phyloP scores from a whole-genome alignment of 2,113 vertebrate genomes.

The Periophthalmodon schlosseri region DNA sequence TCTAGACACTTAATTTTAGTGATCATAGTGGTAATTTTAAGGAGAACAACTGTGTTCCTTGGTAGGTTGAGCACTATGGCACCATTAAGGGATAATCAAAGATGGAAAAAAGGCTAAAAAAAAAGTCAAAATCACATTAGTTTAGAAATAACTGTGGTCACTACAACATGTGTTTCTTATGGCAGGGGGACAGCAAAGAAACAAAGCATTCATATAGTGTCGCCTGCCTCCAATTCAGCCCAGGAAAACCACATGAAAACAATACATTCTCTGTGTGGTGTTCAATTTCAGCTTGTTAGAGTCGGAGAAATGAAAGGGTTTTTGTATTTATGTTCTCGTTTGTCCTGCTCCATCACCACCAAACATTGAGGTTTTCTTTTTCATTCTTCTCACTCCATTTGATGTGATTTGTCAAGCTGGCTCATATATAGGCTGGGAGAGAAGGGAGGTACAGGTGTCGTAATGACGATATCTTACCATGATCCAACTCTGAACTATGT shows the following conservation, averaged over 20 bases:
- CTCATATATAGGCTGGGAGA: slow-evolving; percentile 47
- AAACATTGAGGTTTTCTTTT: slow-evolving; percentile 27
- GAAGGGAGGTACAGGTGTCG: slow-evolving; percentile 16
- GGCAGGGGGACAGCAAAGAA: slow-evolving; percentile 3
- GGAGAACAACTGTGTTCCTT: background rate
- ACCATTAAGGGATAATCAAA: background rate
- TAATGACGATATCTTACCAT: slow-evolving; percentile 49
- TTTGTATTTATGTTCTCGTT: slow-evolving; percentile 8
- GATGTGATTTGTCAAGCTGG: slow-evolving; percentile 69
- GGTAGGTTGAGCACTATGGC: background rate
- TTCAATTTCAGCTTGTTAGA: slow-evolving; percentile 13
- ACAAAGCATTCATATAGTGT: slow-evolving; percentile 2
- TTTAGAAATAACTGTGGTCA: slow-evolving; percentile 58
- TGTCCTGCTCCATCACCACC: slow-evolving; percentile 14
- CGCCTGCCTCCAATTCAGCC: background rate
- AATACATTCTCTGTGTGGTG: slow-evolving; percentile 7
- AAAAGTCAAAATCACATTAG: background rate
- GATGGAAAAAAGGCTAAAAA: background rate
- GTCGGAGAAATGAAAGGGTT: background rate
- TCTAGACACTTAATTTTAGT: background rate
- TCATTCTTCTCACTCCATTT: slow-evolving; percentile 46
- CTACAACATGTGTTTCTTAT: slow-evolving; percentile 50
- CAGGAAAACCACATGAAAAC: slow-evolving; percentile 7
- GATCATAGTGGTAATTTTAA: background rate
- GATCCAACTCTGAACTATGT: background rate